Conservation (phyloP, 2,888 invertebrate genomes). For the Ectropis crepuscularia region DNA sequence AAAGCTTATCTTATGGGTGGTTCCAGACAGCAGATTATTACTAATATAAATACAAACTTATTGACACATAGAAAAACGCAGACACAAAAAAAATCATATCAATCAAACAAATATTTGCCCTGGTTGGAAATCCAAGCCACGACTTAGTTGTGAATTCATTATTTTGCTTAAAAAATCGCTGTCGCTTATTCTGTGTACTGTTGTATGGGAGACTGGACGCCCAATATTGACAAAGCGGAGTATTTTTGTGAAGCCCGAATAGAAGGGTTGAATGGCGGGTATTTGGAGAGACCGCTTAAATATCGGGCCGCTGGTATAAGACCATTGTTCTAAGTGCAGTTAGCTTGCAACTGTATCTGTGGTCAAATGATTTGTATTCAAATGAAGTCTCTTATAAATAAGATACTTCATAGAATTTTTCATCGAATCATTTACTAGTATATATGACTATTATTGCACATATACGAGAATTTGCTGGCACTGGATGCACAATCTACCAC, state of each 20-base stretch:
- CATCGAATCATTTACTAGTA: too few relatives aligned
- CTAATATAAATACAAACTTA: too few relatives aligned
- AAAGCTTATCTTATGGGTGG: too few relatives aligned
- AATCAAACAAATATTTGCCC: too few relatives aligned
- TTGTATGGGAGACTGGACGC: slow-evolving; percentile 62
- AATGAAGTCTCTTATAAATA: too few relatives aligned
- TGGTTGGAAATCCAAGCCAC: not conserved
- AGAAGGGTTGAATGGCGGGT: slow-evolving; percentile 83
- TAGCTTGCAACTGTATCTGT: not conserved
- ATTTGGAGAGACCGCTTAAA: slow-evolving; percentile 70
- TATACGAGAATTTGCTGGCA: too few relatives aligned
- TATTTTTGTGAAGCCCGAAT: slow-evolving; percentile 82
- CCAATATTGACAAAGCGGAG: slow-evolving; percentile 80
- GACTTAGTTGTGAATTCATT: not conserved
- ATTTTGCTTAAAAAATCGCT: slow-evolving; percentile 33
- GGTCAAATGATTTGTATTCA: not conserved
- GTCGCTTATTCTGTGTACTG: slow-evolving; percentile 42
- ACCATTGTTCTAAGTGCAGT: slow-evolving; percentile 25
- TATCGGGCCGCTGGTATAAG: slow-evolving; percentile 46
- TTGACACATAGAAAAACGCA: too few relatives aligned
- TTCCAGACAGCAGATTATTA: too few relatives aligned
- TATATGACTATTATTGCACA: too few relatives aligned
- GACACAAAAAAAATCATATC: too few relatives aligned
- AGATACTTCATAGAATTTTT: too few relatives aligned
- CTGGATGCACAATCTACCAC: too few relatives aligned